Evolutionary conservation across 2,797 vertebrate genomes (phyloP).

Genomic region (Microctenopoma lineatum): DNA sequence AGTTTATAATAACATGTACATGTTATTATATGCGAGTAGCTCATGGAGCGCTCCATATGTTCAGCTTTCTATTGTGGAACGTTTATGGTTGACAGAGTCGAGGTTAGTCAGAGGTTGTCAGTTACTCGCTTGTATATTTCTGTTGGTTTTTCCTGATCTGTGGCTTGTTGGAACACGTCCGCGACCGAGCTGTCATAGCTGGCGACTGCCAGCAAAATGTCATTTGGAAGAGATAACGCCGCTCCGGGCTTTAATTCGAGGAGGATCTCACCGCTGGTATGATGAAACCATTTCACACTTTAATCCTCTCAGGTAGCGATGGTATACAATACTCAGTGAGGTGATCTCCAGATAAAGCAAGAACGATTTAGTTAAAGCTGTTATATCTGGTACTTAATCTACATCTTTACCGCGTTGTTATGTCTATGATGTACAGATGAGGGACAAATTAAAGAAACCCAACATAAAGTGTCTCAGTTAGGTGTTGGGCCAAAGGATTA

Average conservation of each 20-base stretch:
- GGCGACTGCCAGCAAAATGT: slow-evolving; percentile 29
- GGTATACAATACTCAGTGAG: background rate
- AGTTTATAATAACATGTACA: background rate
- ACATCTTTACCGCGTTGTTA: background rate
- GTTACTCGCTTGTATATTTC: slow-evolving; percentile 18
- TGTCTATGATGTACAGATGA: background rate
- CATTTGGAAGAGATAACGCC: slow-evolving; percentile 7
- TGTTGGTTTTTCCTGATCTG: slow-evolving; percentile 20
- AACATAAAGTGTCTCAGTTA: too few species aligned
- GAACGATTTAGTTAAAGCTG: background rate
- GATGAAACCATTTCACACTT: background rate
- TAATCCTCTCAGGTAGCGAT: background rate
- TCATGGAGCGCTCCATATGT: background rate
- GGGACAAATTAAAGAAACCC: too few species aligned
- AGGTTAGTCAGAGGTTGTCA: slow-evolving; percentile 20
- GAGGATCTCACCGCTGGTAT: slow-evolving; percentile 19
- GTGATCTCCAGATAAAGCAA: background rate
- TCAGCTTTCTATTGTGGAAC: background rate
- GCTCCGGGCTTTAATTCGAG: slow-evolving; percentile 10
- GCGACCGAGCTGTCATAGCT: slow-evolving; percentile 1
- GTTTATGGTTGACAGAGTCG: background rate
- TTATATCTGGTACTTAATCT: background rate
- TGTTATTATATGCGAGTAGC: background rate
- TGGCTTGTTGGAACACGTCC: slow-evolving; percentile 49
- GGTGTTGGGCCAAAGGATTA: too few species aligned